Evolutionary conservation across 2,797 vertebrate species (phyloP).

Genomic region (Danio jaintianensis): DNA sequence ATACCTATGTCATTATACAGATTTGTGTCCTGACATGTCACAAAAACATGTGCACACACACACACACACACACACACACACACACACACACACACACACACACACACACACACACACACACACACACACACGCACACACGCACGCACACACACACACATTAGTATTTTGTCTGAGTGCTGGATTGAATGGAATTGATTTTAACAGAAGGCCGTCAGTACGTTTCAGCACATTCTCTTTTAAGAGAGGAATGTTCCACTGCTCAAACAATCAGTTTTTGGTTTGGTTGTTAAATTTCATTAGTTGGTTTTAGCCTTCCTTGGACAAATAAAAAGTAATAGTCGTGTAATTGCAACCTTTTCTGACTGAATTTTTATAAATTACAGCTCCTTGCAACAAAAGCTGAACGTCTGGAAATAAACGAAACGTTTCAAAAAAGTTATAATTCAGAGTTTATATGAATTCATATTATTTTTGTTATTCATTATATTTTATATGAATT

Average conservation of each 20-base stretch:
- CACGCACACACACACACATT: conserved; percentile 1
- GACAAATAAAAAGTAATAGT: too few relatives aligned
- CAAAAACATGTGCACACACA: too few relatives aligned
- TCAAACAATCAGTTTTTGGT: conserved; percentile 12
- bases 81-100: background rate
- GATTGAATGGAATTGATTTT: conserved; percentile 39
- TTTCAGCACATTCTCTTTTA: conserved; percentile 37
- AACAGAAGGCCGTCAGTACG: conserved; percentile 51
- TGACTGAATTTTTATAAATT: too few relatives aligned
- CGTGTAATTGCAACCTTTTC: too few relatives aligned
- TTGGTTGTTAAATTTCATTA: conserved; percentile 38
- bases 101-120: background rate
- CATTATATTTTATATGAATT: too few relatives aligned
- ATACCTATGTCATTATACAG: too few relatives aligned
- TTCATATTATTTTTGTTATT: too few relatives aligned
- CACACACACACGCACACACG: conserved; percentile 6
- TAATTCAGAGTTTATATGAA: too few relatives aligned
- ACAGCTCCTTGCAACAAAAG: too few relatives aligned
- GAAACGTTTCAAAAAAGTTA: too few relatives aligned
- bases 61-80: background rate
- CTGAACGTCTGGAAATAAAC: too few relatives aligned
- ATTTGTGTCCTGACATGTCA: too few relatives aligned
- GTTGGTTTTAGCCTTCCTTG: background rate
- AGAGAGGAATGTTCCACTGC: conserved; percentile 39
- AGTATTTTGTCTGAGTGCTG: conserved; percentile 10